These are phyloP conservation scores for Hypomecis atomaria DNA, from an alignment of 2,888 invertebrate genomes.

Conservation along the genomic window DNA sequence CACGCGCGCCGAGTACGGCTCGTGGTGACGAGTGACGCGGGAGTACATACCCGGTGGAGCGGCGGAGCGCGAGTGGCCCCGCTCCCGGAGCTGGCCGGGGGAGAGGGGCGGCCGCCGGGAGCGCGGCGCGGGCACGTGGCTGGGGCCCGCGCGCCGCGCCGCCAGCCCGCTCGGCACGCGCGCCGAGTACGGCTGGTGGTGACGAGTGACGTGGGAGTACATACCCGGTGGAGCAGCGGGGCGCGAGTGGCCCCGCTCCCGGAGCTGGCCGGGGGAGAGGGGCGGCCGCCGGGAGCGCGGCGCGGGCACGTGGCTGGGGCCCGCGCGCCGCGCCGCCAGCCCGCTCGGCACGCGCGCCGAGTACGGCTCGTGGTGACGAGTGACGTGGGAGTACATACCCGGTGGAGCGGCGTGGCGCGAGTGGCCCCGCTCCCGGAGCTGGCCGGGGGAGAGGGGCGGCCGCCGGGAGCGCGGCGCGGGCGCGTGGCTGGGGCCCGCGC, in stretches of 20 bases:
- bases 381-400: constrained; percentile 18
- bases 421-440: constrained; percentile 52
- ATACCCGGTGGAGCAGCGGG: constrained; percentile 12
- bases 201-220: too few species aligned
- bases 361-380: too few species aligned
- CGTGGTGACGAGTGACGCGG: too few species aligned
- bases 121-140: constrained; percentile 5
- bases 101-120: constrained; percentile 55
- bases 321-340: constrained; percentile 31
- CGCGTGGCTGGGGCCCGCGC: constrained; percentile 21
- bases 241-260: constrained; percentile 42
- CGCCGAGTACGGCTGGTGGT: too few species aligned
- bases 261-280: constrained; percentile 70
- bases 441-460: constrained; percentile 67
- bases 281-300: constrained; percentile 41
- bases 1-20: too few species aligned
- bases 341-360: too few species aligned
- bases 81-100: constrained; percentile 64
- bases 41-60: constrained; percentile 16
- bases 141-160: constrained; percentile 30
- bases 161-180: too few species aligned
- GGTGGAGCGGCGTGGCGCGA: constrained; percentile 16
- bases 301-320: constrained; percentile 8
- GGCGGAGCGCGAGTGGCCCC: constrained; percentile 37
- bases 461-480: constrained; percentile 22